Evolutionary conservation across 2,797 vertebrate species (phyloP).

Genomic region (Etheostoma nigrum): DNA sequence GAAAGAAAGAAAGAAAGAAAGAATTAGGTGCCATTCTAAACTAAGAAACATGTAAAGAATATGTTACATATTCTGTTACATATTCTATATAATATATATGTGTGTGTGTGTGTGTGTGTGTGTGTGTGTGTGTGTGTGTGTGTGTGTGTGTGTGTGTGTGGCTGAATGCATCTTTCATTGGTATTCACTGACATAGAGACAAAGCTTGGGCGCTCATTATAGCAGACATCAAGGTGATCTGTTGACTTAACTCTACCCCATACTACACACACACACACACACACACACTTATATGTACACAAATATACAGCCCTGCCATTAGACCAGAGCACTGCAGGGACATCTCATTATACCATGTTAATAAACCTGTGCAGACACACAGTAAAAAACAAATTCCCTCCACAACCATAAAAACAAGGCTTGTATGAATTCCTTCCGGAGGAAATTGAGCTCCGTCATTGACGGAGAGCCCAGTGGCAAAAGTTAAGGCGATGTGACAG

Average conservation of each 20-base stretch:
- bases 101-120: background rate
- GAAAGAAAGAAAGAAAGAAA: background rate
- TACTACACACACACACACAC: slow-evolving; percentile 34
- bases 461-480: slow-evolving; percentile 25
- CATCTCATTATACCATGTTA: slow-evolving; percentile 49
- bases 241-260: slow-evolving; percentile 62
- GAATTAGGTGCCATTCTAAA: background rate
- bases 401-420: background rate
- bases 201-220: slow-evolving; percentile 73
- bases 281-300: slow-evolving; percentile 9
- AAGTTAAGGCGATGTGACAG: slow-evolving; percentile 70
- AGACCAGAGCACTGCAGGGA: slow-evolving; percentile 35
- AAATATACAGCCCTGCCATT: slow-evolving; percentile 16
- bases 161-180: slow-evolving; percentile 62
- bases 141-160: slow-evolving; percentile 10
- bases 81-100: too few species aligned
- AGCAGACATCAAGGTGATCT: slow-evolving; percentile 73
- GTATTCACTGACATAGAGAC: slow-evolving; percentile 70
- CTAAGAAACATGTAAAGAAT: too few species aligned
- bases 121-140: background rate
- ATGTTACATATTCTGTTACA: too few species aligned
- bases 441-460: slow-evolving; percentile 28
- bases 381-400: slow-evolving; percentile 2
- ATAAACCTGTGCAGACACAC: slow-evolving; percentile 27
- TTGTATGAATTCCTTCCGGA: slow-evolving; percentile 13